A percentile compares a stretch with the other conserved stretches of the same genome.
Conservation (phyloP, 2,888 invertebrate species). For the Chymomyza caudatula region DNA sequence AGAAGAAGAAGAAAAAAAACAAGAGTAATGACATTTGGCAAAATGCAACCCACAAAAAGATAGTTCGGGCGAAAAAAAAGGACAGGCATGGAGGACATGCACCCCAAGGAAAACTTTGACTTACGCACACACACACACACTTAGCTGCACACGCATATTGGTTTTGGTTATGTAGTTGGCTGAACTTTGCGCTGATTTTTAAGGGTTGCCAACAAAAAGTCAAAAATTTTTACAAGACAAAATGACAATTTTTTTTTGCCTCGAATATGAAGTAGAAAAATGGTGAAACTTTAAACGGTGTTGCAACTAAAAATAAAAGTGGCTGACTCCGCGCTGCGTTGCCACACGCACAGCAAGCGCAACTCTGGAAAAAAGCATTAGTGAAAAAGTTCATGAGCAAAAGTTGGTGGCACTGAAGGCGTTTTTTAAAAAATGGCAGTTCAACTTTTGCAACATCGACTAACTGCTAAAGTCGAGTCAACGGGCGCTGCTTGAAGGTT, state of each 20-base stretch:
- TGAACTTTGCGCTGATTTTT: constrained; percentile 66
- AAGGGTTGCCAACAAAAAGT: constrained; percentile 15
- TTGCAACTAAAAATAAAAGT: constrained; percentile 41
- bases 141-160: constrained; percentile 44
- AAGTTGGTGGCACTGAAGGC: constrained; percentile 33
- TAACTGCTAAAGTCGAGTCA: constrained; percentile 28
- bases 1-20: constrained; percentile 37
- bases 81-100: constrained; percentile 36
- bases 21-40: constrained; percentile 69
- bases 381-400: constrained; percentile 63
- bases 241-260: constrained; percentile 41
- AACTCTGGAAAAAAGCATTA: constrained; percentile 36
- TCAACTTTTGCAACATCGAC: constrained; percentile 51
- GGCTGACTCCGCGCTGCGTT: constrained; percentile 40
- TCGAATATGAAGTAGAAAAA: constrained; percentile 52
- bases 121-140: constrained; percentile 22
- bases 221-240: constrained; percentile 20
- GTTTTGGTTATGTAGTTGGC: constrained; percentile 53
- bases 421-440: constrained; percentile 58
- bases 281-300: constrained; percentile 64
- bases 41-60: constrained; percentile 52
- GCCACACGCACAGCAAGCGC: constrained; percentile 41
- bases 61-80: constrained; percentile 15
- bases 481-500: constrained; percentile 19
- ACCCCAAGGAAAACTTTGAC: constrained; percentile 64